Percentiles rank a stretch among this genome's conserved stretches.
phyloP scores from a whole-genome alignment of 2,797 vertebrate species.

The Enteromius fasciolatus region DNA sequence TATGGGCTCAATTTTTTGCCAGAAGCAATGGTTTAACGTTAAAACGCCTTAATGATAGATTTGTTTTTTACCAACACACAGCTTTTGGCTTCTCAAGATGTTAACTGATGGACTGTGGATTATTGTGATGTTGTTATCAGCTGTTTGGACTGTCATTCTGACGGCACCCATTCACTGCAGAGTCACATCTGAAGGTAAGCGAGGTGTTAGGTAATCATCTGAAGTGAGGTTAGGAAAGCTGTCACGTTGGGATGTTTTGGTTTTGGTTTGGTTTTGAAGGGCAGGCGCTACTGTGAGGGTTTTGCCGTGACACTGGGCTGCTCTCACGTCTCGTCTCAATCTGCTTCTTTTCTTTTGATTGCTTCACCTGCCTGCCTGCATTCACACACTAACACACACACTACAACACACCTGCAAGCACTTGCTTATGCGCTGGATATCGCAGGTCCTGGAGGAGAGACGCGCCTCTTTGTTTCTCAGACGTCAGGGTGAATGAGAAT shows the following conservation, averaged over 20 bases:
- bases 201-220: neutral
- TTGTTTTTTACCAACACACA: neutral
- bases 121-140: neutral
- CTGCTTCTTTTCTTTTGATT: neutral
- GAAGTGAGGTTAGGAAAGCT: neutral
- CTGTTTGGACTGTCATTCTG: neutral
- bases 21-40: neutral
- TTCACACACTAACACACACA: neutral
- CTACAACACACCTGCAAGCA: constrained; percentile 17
- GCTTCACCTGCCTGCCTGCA: neutral
- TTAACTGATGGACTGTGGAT: neutral
- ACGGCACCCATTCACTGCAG: neutral
- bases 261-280: neutral
- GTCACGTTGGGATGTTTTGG: neutral
- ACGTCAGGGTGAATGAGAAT: constrained; percentile 49
- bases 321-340: neutral
- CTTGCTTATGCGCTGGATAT: constrained; percentile 32
- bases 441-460: constrained; percentile 3
- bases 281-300: neutral
- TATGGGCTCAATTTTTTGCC: neutral
- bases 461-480: constrained; percentile 34
- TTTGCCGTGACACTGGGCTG: neutral
- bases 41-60: neutral
- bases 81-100: neutral
- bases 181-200: neutral